Evolutionary conservation across 2,797 vertebrate species (phyloP), one percentile per base, ranked within the genome.

Genomic region (Spondyliosoma cantharus): DNA sequence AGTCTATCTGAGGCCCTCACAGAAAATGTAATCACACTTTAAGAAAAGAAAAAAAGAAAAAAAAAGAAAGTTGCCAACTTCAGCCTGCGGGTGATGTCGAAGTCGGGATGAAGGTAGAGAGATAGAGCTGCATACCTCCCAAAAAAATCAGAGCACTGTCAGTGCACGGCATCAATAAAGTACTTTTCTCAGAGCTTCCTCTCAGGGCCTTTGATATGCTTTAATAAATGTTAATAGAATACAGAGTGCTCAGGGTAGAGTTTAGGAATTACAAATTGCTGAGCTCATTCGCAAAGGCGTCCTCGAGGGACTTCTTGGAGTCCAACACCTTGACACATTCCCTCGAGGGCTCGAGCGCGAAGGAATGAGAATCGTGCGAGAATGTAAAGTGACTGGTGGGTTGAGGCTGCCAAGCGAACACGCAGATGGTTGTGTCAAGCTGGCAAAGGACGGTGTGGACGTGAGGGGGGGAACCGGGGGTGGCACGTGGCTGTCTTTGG

Each of bases 371-470:
- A 80, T 70, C n/a, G 59, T 81, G 79, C 72, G 24, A 79, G 78
- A 80, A 91, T 90, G 88, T 74, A 84, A 94, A 92, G 81, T 71
- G 89, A 82, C 84, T 88, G 81, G 66, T 87, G 89, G 88, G 88
- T 81, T 83, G 76, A 82, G 15, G 87, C 81, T 90, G 90, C 89
- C 86, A 83, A 88, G 85, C 65, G 66, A 79, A 80, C 32, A 48
- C 68, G 75, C 94, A 94, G 92, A 94, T 93, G 93, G 92, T 76
- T 77, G 84, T 83, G 88, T 91, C 84, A 77, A 81, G 83, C 90
- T 93, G 91, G 90, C 89, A 91, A 60, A 80, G 80, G 82, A 80
- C 14, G 49, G 53, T 5, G 50, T 32, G 53, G 61, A 63, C 2
- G 77, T 54, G 43, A 22, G 50, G 46, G 52, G 74, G 60, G 75